Conservation (phyloP, 2,888 invertebrate genomes). For the Platypus cylindrus region DNA sequence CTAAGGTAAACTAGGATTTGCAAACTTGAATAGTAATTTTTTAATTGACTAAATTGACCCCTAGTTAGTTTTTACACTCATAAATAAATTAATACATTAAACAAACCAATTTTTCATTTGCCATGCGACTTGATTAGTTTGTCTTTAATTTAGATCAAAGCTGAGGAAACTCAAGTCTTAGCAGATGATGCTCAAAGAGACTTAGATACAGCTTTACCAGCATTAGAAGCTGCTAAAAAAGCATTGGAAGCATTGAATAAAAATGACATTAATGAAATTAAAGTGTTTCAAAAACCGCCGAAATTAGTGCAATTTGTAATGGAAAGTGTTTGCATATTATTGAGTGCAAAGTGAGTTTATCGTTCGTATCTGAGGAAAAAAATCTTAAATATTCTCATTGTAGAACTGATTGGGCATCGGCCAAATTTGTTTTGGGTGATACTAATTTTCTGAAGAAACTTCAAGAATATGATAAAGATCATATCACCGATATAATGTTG, state of each 20-base stretch:
- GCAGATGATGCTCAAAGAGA: slow-evolving; percentile 79
- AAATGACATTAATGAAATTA: slow-evolving; percentile 79
- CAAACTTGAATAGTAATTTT: not conserved
- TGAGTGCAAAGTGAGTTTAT: slow-evolving; percentile 60
- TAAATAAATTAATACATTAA: no score
- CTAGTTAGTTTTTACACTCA: no score
- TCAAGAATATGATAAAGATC: slow-evolving; percentile 77
- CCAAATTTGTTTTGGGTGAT: slow-evolving; percentile 70
- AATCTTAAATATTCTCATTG: no score
- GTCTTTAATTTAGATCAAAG: slow-evolving; percentile 50
- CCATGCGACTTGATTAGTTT: not conserved
- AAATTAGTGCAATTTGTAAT: slow-evolving; percentile 76
- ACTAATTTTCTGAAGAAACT: slow-evolving; percentile 70
- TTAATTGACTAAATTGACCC: not conserved
- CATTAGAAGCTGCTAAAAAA: slow-evolving; percentile 70
- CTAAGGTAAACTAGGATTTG: slow-evolving; percentile 56
- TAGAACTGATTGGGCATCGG: slow-evolving; percentile 78
- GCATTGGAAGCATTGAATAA: slow-evolving; percentile 79
- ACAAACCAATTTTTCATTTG: not conserved
- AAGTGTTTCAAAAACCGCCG: slow-evolving; percentile 82
- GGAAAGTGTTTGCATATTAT: slow-evolving; percentile 79
- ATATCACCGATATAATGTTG: slow-evolving; percentile 61
- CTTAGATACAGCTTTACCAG: slow-evolving; percentile 75
- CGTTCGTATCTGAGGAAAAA: no score
- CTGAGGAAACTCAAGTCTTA: slow-evolving; percentile 67